Conservation (phyloP, 2,888 invertebrate genomes). For the Ophraella communa region DNA sequence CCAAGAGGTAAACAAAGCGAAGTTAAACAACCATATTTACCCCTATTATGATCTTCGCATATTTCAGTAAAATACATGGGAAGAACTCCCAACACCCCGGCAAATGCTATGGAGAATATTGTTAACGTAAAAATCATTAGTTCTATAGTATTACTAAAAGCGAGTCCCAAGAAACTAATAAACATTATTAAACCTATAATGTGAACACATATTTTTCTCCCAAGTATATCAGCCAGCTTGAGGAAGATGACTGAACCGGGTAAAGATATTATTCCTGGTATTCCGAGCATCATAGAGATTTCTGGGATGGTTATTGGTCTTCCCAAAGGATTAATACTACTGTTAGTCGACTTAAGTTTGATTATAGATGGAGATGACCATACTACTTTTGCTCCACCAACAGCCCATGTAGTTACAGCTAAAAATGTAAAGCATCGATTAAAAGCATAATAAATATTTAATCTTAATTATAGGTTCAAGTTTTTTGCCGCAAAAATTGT, state of each 20-base stretch:
- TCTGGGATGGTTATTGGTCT: not conserved
- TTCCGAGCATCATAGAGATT: not conserved
- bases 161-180: not conserved
- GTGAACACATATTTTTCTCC: not conserved
- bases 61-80: not conserved
- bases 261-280: not conserved
- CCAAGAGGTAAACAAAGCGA: conserved; percentile 1
- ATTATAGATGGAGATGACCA: not conserved
- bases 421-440: not conserved
- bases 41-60: conserved; percentile 4
- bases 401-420: not conserved
- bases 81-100: not conserved
- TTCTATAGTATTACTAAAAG: not conserved
- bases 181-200: not conserved
- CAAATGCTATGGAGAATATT: not conserved
- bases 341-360: not conserved
- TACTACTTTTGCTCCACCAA: not conserved
- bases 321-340: not conserved
- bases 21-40: not conserved
- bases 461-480: too few species aligned
- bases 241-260: not conserved
- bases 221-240: not conserved
- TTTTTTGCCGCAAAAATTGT: too few species aligned
- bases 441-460: not conserved
- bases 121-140: not conserved